phyloP scores from a whole-genome alignment of 2,888 invertebrate species.

The Erynnis tages region DNA sequence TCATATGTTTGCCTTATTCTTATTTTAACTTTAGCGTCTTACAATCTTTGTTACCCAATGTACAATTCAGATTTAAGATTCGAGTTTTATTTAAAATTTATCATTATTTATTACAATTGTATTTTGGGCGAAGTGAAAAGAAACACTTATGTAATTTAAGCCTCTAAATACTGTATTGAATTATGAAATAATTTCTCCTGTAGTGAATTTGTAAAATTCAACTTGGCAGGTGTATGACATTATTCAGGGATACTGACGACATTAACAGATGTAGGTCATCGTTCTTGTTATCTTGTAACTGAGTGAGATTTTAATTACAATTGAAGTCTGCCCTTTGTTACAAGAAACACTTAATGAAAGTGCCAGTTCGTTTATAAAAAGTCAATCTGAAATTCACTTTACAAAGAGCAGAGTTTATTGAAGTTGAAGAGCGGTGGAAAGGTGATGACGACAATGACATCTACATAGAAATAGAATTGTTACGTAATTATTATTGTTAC shows the following conservation, averaged over 20 bases:
- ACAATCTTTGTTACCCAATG: not conserved
- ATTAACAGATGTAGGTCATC: slow-evolving; percentile 1
- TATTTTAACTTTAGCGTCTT: slow-evolving; percentile 5
- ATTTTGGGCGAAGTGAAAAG: no score
- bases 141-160: no score
- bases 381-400: slow-evolving; percentile 25
- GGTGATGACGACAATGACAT: slow-evolving; percentile 23
- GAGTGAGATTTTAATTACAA: slow-evolving; percentile 16
- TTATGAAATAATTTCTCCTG: no score
- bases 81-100: no score
- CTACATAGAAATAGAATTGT: slow-evolving; percentile 3
- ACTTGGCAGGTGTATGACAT: no score
- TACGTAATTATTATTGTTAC: no score
- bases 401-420: slow-evolving; percentile 26
- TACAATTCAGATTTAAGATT: not conserved
- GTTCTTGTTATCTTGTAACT: slow-evolving; percentile 16
- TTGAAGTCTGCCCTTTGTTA: slow-evolving; percentile 11
- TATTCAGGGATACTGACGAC: no score
- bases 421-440: slow-evolving; percentile 20
- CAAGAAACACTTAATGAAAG: slow-evolving; percentile 25
- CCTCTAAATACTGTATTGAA: no score
- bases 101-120: no score
- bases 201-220: no score
- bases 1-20: slow-evolving; percentile 12
- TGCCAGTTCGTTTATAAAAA: slow-evolving; percentile 23